A percentile compares a stretch with the other conserved stretches of the same genome.
phyloP scores from a whole-genome alignment of 2,888 invertebrate species.

The Drosophila niveifrons region DNA sequence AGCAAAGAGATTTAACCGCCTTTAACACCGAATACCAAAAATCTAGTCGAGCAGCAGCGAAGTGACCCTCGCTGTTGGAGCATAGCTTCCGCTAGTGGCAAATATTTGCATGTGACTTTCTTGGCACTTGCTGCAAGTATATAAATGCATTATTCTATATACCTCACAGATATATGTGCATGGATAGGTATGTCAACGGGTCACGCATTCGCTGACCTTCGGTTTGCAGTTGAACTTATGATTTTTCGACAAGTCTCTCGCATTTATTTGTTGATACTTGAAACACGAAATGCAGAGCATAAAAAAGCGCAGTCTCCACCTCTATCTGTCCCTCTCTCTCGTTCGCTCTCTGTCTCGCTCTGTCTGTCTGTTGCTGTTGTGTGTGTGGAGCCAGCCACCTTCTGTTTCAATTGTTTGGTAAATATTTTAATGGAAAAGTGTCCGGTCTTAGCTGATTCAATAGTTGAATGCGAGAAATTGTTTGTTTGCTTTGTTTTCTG shows the following conservation, averaged over 20 bases:
- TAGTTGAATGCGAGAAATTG: conserved; percentile 32
- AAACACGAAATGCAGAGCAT: conserved; percentile 10
- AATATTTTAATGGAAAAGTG: conserved; percentile 43
- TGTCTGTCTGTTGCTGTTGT: not conserved
- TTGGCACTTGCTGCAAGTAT: not conserved
- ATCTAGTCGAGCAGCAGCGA: not conserved
- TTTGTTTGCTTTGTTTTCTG: conserved; percentile 44
- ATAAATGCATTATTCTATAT: not conserved
- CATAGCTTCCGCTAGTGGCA: not conserved
- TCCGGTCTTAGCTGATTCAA: conserved; percentile 33
- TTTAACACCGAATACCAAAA: not conserved
- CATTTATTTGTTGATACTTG: conserved; percentile 24
- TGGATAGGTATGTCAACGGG: conserved; percentile 1
- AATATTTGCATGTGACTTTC: conserved; percentile 15
- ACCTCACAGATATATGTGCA: not conserved
- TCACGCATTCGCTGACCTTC: conserved; percentile 38
- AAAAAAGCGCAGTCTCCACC: not conserved
- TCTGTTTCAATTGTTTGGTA: conserved; percentile 42
- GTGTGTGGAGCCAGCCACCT: conserved; percentile 20
- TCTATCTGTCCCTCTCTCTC: too few species aligned
- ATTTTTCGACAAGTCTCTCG: conserved; percentile 11
- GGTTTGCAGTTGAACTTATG: conserved; percentile 1
- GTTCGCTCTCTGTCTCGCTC: not conserved
- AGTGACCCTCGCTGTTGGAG: not conserved
- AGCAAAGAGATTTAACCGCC: not conserved